Conservation (phyloP, 2,888 invertebrate genomes). For the Cacoxenus indagator region DNA sequence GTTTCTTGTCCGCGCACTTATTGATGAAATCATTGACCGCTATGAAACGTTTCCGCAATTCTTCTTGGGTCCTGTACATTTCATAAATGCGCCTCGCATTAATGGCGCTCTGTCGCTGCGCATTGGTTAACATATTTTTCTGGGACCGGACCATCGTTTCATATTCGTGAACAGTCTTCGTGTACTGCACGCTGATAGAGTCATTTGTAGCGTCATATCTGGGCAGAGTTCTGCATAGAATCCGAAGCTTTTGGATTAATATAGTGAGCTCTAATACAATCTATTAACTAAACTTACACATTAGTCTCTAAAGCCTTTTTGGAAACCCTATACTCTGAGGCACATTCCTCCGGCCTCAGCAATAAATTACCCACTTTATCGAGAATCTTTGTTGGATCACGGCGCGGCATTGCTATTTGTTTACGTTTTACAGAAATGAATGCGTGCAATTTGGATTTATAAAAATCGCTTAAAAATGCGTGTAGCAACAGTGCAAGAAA, state of each 20-base stretch:
- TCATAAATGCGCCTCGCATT: conserved; percentile 61
- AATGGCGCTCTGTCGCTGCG: conserved; percentile 52
- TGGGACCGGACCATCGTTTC: conserved; percentile 62
- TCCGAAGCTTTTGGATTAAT: too few species aligned
- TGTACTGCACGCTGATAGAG: conserved; percentile 64
- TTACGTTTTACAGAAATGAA: neutral
- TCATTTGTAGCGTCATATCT: conserved; percentile 69
- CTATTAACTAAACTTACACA: neutral
- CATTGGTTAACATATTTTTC: conserved; percentile 58
- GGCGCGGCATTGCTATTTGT: conserved; percentile 60
- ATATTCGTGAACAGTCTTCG: conserved; percentile 66
- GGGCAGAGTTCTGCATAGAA: conserved; percentile 60
- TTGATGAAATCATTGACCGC: conserved; percentile 68
- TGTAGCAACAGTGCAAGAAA: neutral
- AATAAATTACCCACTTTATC: conserved; percentile 68
- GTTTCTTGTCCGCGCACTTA: conserved; percentile 67
- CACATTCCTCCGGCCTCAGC: conserved; percentile 64
- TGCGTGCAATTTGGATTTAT: neutral
- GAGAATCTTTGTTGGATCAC: conserved; percentile 63
- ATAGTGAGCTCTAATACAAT: too few species aligned
- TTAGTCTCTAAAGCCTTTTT: conserved; percentile 46
- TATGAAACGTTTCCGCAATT: conserved; percentile 65
- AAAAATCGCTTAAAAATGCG: neutral
- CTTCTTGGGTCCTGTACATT: conserved; percentile 58
- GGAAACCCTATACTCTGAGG: conserved; percentile 64